Evolutionary conservation across 2,113 vertebrate species (phyloP).

Genomic region (Chaenocephalus aceratus): DNA sequence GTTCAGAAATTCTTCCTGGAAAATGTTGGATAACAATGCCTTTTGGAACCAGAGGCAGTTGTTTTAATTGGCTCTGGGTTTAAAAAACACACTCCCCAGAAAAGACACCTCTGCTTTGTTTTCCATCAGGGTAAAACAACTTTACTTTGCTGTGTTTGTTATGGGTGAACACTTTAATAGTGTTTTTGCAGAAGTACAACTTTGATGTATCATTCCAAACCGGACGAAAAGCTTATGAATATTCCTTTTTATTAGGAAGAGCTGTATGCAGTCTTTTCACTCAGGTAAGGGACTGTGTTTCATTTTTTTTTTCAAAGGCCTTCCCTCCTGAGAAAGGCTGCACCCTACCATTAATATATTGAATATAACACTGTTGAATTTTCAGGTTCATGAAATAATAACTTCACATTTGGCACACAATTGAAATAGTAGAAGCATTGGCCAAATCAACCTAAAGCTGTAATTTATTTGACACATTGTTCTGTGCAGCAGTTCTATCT

Average conservation of each 20-base stretch:
- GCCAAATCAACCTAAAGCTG: neutral
- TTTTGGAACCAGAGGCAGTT: constrained; percentile 20
- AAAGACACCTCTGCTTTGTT: constrained; percentile 40
- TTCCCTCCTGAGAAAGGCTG: too few relatives aligned
- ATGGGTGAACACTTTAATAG: neutral
- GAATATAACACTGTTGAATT: neutral
- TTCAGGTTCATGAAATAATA: too few relatives aligned
- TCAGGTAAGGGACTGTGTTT: neutral
- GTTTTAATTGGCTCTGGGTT: constrained; percentile 51
- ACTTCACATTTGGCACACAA: too few relatives aligned
- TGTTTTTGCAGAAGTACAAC: neutral
- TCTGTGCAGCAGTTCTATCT: neutral
- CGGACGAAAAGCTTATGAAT: neutral
- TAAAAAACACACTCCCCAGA: constrained; percentile 25
- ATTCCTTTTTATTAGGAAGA: neutral
- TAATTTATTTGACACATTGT: neutral
- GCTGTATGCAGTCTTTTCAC: neutral
- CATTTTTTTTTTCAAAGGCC: too few relatives aligned
- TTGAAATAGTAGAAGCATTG: too few relatives aligned
- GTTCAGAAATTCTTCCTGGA: constrained; percentile 4
- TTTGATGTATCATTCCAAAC: neutral
- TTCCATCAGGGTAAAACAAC: constrained; percentile 20
- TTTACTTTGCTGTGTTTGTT: neutral
- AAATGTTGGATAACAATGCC: constrained; percentile 28
- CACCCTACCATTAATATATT: neutral